phyloP scores from a whole-genome alignment of 2,113 vertebrate species.

The Rattus rattus region DNA sequence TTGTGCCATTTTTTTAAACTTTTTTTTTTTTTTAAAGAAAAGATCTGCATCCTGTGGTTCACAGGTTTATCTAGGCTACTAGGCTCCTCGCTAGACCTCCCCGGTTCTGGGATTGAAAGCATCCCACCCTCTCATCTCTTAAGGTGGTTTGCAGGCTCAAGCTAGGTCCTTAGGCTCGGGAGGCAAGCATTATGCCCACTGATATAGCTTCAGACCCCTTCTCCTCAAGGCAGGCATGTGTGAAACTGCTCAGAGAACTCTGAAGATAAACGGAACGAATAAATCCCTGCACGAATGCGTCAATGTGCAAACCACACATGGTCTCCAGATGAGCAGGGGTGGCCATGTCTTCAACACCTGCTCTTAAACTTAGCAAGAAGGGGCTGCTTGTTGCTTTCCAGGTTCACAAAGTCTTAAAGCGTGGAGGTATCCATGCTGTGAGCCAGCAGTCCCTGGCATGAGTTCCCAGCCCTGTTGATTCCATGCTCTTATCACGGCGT shows the following conservation, averaged over 20 bases:
- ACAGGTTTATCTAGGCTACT: not conserved
- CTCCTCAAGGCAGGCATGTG: not conserved
- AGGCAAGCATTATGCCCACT: not conserved
- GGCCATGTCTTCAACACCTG: not conserved
- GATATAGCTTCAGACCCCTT: not conserved
- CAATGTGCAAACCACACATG: not conserved
- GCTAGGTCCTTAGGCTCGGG: not conserved
- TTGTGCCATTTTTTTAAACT: not conserved
- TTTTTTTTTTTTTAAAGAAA: not conserved
- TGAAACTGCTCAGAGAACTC: not conserved
- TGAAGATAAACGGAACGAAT: not conserved
- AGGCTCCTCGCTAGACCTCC: not conserved
- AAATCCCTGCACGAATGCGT: not conserved
- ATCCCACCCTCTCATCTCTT: too few species aligned
- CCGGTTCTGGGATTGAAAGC: not conserved
- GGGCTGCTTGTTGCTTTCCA: not conserved
- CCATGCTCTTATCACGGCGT: fast-evolving
- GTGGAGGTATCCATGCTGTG: not conserved
- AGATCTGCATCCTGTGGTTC: not conserved
- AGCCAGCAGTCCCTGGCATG: not conserved
- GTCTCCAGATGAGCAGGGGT: not conserved
- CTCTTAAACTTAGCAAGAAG: not conserved
- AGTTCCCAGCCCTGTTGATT: not conserved
- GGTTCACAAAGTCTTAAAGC: not conserved
- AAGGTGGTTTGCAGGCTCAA: not conserved